Conservation (phyloP, 2,113 vertebrate genomes). For the Neoarius graeffei region DNA sequence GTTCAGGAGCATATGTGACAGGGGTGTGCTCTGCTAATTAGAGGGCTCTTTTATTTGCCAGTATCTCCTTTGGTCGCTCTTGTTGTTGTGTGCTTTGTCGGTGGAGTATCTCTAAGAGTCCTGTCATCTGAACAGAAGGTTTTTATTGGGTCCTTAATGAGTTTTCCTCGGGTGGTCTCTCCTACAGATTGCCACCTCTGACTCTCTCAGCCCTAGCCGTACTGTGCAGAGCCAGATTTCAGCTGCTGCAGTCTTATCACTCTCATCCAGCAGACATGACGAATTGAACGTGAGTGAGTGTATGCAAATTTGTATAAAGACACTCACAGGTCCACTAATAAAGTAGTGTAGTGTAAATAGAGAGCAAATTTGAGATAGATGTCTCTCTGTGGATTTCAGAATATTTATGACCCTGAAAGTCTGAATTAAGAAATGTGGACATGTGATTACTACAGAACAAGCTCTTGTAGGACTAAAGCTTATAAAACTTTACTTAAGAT, state of each 20-base stretch:
- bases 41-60: conserved; percentile 54
- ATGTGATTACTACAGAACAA: background rate
- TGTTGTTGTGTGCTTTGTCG: conserved; percentile 53
- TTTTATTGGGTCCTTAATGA: conserved; percentile 61
- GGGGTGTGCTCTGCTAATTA: conserved; percentile 59
- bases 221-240: conserved; percentile 46
- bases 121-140: conserved; percentile 58
- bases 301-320: conserved; percentile 15
- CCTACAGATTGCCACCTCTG: conserved; percentile 45
- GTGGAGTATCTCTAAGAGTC: conserved; percentile 55
- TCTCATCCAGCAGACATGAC: conserved; percentile 30
- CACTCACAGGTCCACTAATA: background rate
- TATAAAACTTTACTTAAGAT: background rate
- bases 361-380: conserved; percentile 9
- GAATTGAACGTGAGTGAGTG: conserved; percentile 9
- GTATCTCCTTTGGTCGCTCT: conserved; percentile 50
- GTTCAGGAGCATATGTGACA: conserved; percentile 59
- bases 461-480: background rate
- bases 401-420: background rate
- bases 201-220: conserved; percentile 32
- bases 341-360: background rate
- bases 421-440: background rate
- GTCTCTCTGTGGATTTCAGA: background rate
- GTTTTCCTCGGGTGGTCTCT: conserved; percentile 55
- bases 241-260: conserved; percentile 41